These are phyloP conservation scores for Grus americana DNA, from an alignment of 2,113 vertebrate species.

Conservation along the genomic window DNA sequence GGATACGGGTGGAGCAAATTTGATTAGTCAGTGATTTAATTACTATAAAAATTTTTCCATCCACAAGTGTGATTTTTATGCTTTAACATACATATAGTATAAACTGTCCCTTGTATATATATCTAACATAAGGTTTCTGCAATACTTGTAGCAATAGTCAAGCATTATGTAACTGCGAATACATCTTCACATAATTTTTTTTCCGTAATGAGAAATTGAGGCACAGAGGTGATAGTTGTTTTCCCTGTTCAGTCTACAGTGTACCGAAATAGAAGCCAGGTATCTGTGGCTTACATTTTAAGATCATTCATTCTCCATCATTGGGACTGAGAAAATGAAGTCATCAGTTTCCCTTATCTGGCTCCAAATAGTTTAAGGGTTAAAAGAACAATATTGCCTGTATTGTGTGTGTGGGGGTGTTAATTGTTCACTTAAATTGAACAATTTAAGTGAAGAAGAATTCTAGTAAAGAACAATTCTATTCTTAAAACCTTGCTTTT, in stretches of 20 bases:
- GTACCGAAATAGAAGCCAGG: not conserved
- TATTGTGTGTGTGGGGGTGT: not conserved
- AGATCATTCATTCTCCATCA: not conserved
- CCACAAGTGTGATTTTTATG: not conserved
- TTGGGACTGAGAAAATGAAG: not conserved
- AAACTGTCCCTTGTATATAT: accelerated
- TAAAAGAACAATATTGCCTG: not conserved
- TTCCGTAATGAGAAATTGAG: not conserved
- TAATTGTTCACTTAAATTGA: not conserved
- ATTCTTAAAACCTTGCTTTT: not conserved
- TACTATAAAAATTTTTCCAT: not conserved
- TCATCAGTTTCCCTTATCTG: not conserved
- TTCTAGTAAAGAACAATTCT: not conserved
- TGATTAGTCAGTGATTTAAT: not conserved
- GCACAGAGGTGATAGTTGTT: not conserved
- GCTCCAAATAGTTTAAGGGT: not conserved
- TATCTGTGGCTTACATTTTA: not conserved
- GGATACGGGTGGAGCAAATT: not conserved
- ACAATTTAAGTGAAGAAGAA: not conserved
- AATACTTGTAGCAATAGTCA: not conserved
- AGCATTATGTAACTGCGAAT: not conserved
- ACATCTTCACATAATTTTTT: accelerated
- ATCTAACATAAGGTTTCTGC: not conserved
- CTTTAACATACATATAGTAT: not conserved
- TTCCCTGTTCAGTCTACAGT: not conserved